Conservation (phyloP, 2,797 vertebrate genomes). For the Cuniculus paca region DNA sequence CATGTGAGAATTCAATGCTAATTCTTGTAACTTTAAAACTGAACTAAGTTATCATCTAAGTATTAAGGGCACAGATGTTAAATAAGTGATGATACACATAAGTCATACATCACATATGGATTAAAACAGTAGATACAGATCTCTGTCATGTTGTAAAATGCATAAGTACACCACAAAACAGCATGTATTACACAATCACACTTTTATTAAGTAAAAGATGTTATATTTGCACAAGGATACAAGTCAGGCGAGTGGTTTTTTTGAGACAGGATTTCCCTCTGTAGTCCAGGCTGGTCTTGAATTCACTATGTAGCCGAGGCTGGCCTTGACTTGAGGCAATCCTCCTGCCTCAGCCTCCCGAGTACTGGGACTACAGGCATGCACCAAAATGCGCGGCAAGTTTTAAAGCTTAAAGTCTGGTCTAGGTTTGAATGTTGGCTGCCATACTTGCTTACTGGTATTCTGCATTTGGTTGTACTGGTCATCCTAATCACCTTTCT, state of each 20-base stretch:
- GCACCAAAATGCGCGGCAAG: neutral
- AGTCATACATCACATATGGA: neutral
- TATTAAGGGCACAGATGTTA: neutral
- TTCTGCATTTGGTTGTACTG: neutral
- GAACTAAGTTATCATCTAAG: constrained; percentile 12
- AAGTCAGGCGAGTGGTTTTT: neutral
- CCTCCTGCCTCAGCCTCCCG: neutral
- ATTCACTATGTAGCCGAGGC: neutral
- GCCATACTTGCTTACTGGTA: neutral
- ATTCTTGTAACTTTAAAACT: neutral
- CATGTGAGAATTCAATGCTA: neutral
- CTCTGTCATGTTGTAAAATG: neutral
- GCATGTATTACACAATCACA: neutral
- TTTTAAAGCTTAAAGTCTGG: constrained; percentile 6
- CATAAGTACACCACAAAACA: constrained; percentile 38
- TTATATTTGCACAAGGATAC: neutral
- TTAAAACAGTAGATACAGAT: constrained; percentile 20
- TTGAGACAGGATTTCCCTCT: neutral
- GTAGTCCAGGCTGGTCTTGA: neutral
- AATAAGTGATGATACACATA: neutral
- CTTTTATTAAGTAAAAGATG: constrained; percentile 24
- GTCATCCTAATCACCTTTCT: neutral
- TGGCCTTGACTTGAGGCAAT: neutral
- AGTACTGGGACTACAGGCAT: neutral
- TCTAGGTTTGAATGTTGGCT: neutral